phyloP scores from a whole-genome alignment of 2,797 vertebrate species.

The Octomys mimax region DNA sequence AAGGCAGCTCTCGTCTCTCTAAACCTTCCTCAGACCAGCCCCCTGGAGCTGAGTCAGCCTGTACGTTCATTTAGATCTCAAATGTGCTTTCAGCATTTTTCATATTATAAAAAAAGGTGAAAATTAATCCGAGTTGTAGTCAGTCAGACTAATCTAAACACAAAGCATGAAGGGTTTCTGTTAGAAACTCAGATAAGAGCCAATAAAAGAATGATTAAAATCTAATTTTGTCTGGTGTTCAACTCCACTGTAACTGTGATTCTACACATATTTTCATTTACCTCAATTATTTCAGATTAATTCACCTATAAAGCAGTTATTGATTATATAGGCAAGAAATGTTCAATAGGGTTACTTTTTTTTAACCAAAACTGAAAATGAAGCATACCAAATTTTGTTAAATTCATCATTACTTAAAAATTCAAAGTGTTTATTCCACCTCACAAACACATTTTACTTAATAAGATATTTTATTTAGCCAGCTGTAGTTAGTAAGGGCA shows the following conservation, averaged over 20 bases:
- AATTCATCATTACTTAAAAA: slow-evolving; percentile 54
- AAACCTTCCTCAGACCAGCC: slow-evolving; percentile 82
- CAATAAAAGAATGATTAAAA: slow-evolving; percentile 60
- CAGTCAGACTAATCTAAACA: slow-evolving; percentile 66
- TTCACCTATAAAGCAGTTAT: slow-evolving; percentile 42
- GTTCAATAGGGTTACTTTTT: neutral
- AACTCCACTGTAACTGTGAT: neutral
- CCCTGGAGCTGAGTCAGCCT: slow-evolving; percentile 81
- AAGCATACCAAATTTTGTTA: slow-evolving; percentile 44
- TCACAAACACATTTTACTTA: slow-evolving; percentile 4
- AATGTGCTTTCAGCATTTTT: slow-evolving; percentile 79
- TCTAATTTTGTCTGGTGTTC: slow-evolving; percentile 50
- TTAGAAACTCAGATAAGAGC: slow-evolving; percentile 55
- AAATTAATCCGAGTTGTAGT: slow-evolving; percentile 79
- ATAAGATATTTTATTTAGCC: neutral
- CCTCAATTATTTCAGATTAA: slow-evolving; percentile 69
- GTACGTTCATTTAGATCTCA: slow-evolving; percentile 80
- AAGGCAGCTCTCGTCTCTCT: slow-evolving; percentile 87
- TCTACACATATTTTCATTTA: slow-evolving; percentile 72
- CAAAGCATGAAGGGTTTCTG: slow-evolving; percentile 62
- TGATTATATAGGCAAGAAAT: slow-evolving; percentile 62
- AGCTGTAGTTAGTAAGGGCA: neutral
- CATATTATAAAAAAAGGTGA: slow-evolving; percentile 80
- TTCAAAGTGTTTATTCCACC: neutral
- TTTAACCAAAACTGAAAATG: slow-evolving; percentile 58